Conservation (phyloP, 2,797 vertebrate species). For the Tympanoctomys barrerae region DNA sequence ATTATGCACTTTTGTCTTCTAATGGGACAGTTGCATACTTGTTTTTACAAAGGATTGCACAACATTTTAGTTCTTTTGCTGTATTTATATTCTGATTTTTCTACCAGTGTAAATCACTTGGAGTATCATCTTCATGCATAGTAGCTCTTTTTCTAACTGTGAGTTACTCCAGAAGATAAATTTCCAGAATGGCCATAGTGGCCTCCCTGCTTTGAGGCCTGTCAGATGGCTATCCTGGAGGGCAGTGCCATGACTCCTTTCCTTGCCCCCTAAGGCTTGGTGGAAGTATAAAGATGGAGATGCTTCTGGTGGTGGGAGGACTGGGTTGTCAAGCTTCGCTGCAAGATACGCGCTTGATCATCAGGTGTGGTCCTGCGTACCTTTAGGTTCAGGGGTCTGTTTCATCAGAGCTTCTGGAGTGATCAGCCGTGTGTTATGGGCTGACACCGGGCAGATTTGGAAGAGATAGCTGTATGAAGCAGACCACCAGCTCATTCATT, state of each 20-base stretch:
- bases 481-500: neutral
- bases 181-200: constrained; percentile 37
- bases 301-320: neutral
- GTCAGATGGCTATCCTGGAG: neutral
- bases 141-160: constrained; percentile 17
- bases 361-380: neutral
- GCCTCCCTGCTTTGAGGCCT: neutral
- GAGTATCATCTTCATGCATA: neutral
- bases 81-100: constrained; percentile 32
- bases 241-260: neutral
- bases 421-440: neutral
- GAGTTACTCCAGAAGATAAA: constrained; percentile 27
- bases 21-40: neutral
- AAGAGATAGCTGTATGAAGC: neutral
- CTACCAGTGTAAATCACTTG: neutral
- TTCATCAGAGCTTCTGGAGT: constrained; percentile 8
- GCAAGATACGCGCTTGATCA: neutral
- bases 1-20: neutral
- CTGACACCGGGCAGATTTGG: neutral
- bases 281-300: neutral
- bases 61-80: neutral
- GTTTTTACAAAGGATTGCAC: constrained; percentile 16
- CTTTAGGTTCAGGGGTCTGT: neutral
- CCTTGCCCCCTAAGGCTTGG: neutral
- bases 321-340: neutral